A percentile compares a stretch with the other conserved stretches of the same genome.
Conservation (phyloP, 2,797 vertebrate genomes). For the Phylloscopus collybita region DNA sequence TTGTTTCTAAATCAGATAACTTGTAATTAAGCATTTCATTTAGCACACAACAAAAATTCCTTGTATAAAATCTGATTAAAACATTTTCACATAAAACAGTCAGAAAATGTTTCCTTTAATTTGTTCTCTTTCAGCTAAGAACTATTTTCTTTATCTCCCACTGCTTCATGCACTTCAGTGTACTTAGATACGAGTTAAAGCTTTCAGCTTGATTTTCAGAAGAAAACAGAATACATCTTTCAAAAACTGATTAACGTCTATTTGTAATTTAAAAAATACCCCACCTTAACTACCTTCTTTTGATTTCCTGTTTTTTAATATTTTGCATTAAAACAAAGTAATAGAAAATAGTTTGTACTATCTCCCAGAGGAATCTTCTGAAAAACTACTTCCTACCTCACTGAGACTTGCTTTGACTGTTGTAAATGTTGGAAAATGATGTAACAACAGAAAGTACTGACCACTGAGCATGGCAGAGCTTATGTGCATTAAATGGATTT, state of each 20-base stretch:
- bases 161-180: neutral
- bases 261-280: neutral
- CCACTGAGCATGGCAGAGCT: neutral
- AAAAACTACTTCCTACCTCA: neutral
- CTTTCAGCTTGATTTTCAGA: neutral
- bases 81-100: neutral
- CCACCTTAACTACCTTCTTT: neutral
- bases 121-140: neutral
- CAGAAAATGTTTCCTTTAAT: neutral
- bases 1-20: slow-evolving; percentile 11
- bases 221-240: neutral
- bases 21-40: neutral
- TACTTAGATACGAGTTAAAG: neutral
- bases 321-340: neutral
- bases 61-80: neutral
- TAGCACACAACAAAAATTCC: neutral
- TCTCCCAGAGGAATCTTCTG: neutral
- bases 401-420: neutral
- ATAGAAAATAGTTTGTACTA: neutral
- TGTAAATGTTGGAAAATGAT: neutral
- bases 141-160: neutral
- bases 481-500: neutral
- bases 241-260: neutral
- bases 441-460: neutral
- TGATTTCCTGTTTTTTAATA: neutral